Conservation (phyloP, 2,888 invertebrate species). For the Pheosia tremula region DNA sequence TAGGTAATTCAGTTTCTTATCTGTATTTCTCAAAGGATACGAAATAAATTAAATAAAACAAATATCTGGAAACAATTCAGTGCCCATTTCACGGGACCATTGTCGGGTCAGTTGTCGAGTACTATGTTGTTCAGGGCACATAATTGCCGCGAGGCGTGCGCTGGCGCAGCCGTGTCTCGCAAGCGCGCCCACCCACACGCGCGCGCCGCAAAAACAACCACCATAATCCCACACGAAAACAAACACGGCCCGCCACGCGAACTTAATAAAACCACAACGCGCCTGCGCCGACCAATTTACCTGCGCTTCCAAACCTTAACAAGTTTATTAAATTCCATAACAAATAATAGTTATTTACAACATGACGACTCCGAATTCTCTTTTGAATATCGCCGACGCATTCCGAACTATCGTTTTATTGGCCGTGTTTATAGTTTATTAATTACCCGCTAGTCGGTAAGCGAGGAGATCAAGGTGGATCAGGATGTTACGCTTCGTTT, state of each 20-base stretch:
- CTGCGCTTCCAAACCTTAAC: conserved; percentile 80
- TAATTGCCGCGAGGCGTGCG: conserved; percentile 58
- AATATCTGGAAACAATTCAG: conserved; percentile 62
- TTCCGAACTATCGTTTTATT: conserved; percentile 76
- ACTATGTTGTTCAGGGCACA: conserved; percentile 60
- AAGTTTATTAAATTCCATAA: conserved; percentile 83
- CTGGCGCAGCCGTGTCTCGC: conserved; percentile 79
- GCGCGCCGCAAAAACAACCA: conserved; percentile 68
- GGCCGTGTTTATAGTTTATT: conserved; percentile 71
- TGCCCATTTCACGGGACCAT: conserved; percentile 68
- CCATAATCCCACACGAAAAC: conserved; percentile 76
- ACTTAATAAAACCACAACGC: conserved; percentile 79
- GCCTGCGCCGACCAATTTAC: conserved; percentile 66
- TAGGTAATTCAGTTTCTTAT: neutral
- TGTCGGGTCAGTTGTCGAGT: conserved; percentile 59
- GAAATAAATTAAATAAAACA: conserved; percentile 26
- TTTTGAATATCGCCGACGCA: conserved; percentile 77
- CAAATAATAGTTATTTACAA: conserved; percentile 82
- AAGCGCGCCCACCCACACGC: conserved; percentile 78
- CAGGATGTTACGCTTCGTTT: conserved; percentile 32
- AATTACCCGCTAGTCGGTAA: conserved; percentile 57
- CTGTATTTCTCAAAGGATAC: neutral
- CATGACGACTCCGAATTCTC: conserved; percentile 72
- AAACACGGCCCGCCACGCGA: conserved; percentile 79
- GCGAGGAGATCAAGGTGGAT: conserved; percentile 45